Conservation (phyloP, 2,888 invertebrate species). For the Rhagophthalmus giganteus region DNA sequence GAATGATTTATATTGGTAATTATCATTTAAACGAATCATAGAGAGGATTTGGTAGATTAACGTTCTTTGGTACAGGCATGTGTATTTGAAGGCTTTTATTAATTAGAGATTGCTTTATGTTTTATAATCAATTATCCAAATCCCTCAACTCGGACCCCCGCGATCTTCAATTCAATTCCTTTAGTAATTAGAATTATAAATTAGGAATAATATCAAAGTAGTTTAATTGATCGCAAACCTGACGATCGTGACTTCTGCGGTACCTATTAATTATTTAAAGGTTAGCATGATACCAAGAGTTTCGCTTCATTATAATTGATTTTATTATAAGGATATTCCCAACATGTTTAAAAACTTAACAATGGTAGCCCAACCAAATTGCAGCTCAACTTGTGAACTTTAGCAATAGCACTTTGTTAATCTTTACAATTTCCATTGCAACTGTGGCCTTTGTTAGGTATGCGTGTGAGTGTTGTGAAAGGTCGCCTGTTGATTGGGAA, state of each 20-base stretch:
- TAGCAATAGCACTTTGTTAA: conserved; percentile 33
- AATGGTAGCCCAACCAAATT: conserved; percentile 26
- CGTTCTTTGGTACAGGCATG: too few species aligned
- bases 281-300: conserved; percentile 8
- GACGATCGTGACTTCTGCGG: conserved; percentile 7
- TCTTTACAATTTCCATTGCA: conserved; percentile 29
- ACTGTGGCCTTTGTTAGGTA: conserved; percentile 42
- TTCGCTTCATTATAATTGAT: conserved; percentile 17
- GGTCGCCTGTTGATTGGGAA: conserved; percentile 46
- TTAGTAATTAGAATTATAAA: too few species aligned
- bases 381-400: conserved; percentile 32
- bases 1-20: too few species aligned
- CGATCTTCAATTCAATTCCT: too few species aligned
- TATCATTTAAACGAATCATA: too few species aligned
- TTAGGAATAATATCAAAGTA: too few species aligned
- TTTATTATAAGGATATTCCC: conserved; percentile 20
- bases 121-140: too few species aligned
- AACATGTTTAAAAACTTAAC: conserved; percentile 19
- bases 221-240: conserved; percentile 7
- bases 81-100: too few species aligned
- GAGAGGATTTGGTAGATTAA: too few species aligned
- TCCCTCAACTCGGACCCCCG: too few species aligned
- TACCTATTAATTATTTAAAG: conserved; percentile 13
- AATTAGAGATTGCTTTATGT: too few species aligned
- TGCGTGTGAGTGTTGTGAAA: conserved; percentile 49